These are phyloP conservation scores for Elysia crispata DNA, from an alignment of 2,888 invertebrate genomes.

Conservation along the genomic window DNA sequence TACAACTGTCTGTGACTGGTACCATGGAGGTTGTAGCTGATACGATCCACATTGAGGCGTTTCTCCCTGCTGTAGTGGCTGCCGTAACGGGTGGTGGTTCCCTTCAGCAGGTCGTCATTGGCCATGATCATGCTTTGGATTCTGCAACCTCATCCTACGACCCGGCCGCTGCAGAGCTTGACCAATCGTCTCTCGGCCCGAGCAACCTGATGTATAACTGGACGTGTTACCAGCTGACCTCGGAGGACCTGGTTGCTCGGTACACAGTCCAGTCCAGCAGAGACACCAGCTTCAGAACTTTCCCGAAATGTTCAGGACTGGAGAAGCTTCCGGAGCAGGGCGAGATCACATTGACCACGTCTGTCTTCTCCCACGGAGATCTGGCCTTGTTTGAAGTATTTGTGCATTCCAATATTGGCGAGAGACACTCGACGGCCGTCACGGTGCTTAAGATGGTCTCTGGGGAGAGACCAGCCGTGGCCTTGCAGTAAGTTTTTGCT, in stretches of 20 bases:
- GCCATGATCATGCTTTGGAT: not conserved
- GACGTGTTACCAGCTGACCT: slow-evolving; percentile 22
- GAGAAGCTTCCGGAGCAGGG: not conserved
- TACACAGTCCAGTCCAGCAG: not conserved
- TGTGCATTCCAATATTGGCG: not conserved
- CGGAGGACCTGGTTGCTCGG: not conserved
- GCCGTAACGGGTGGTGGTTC: slow-evolving; percentile 17
- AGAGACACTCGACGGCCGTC: not conserved
- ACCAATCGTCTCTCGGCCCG: not conserved
- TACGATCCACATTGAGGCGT: slow-evolving; percentile 14
- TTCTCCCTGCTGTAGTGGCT: slow-evolving; percentile 5
- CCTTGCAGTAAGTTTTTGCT: slow-evolving; percentile 11
- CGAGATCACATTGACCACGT: no score
- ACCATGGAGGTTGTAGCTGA: not conserved
- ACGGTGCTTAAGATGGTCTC: slow-evolving; percentile 15
- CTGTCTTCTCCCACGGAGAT: slow-evolving; percentile 1
- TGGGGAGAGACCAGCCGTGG: slow-evolving; percentile 11
- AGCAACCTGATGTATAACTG: not conserved
- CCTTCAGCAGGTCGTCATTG: slow-evolving; percentile 13
- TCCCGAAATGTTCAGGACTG: not conserved
- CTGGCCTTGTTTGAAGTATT: slow-evolving; percentile 29
- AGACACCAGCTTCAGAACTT: not conserved
- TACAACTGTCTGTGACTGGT: not conserved
- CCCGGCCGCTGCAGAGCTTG: not conserved
- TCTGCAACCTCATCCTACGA: slow-evolving; percentile 36